Evolutionary conservation across 2,888 invertebrate genomes (phyloP).

Genomic region (Marasmarcha lunaedactyla): DNA sequence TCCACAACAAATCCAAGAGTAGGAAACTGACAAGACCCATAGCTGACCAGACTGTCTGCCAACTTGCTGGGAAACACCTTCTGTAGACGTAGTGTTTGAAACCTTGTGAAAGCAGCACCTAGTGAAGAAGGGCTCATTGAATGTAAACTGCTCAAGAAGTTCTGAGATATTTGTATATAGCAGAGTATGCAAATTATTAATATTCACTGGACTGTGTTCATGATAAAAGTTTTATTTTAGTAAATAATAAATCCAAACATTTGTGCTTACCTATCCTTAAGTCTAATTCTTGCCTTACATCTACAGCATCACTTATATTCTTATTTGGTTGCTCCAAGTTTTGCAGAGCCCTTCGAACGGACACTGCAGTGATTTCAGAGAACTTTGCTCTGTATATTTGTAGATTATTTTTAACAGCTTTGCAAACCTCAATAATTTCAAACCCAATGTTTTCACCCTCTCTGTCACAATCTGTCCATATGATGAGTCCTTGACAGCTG

Average conservation of each 20-base stretch:
- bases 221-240: too few relatives aligned
- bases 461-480: slow-evolving; percentile 99
- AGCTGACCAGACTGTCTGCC: slow-evolving; percentile 88
- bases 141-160: background rate
- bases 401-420: slow-evolving; percentile 79
- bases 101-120: slow-evolving; percentile 97
- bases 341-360: slow-evolving; percentile 83
- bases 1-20: slow-evolving; percentile 99
- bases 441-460: slow-evolving; percentile 99
- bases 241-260: too few relatives aligned
- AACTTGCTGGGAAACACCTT: slow-evolving; percentile 81
- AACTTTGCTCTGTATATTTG: slow-evolving; percentile 87
- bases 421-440: slow-evolving; percentile 94
- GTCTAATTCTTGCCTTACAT: slow-evolving; percentile 91
- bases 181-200: too few relatives aligned
- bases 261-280: slow-evolving; percentile 82
- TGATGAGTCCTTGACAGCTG: slow-evolving; percentile 81
- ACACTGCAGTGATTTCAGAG: slow-evolving; percentile 93
- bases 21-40: slow-evolving; percentile 99
- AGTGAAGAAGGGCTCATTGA: slow-evolving; percentile 15
- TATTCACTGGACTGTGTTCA: too few relatives aligned
- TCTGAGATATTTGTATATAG: too few relatives aligned
- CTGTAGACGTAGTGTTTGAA: slow-evolving; percentile 93
- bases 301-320: slow-evolving; percentile 90
- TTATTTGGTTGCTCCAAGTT: slow-evolving; percentile 86